Evolutionary conservation across 2,888 invertebrate species (phyloP).

Genomic region (Drymonia ruficornis): DNA sequence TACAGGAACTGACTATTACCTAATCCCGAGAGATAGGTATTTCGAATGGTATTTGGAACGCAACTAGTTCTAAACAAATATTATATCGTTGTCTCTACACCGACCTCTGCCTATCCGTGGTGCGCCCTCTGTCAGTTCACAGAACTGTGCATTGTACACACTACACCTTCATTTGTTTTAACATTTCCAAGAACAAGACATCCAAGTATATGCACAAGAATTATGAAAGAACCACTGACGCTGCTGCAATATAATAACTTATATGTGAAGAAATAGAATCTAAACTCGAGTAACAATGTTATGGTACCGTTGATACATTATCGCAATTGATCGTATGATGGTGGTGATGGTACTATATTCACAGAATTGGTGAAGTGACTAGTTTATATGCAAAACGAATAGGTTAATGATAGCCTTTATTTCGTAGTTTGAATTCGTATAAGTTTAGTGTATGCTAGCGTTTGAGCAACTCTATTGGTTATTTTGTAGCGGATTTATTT

Average conservation of each 20-base stretch:
- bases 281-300: background rate
- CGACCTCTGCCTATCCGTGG: background rate
- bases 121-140: background rate
- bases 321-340: background rate
- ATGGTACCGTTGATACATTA: background rate
- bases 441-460: slow-evolving; percentile 4
- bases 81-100: too few species aligned
- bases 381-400: slow-evolving; percentile 29
- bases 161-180: slow-evolving; percentile 14
- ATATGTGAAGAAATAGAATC: background rate
- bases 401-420: slow-evolving; percentile 11
- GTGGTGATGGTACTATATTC: slow-evolving; percentile 6
- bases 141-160: background rate
- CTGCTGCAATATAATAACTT: background rate
- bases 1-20: too few species aligned
- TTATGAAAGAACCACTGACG: background rate
- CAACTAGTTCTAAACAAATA: too few species aligned
- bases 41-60: too few species aligned
- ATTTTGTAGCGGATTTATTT: slow-evolving; percentile 3
- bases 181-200: background rate
- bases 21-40: too few species aligned
- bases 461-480: slow-evolving; percentile 7
- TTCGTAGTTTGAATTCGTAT: slow-evolving; percentile 14
- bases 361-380: slow-evolving; percentile 8
- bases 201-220: background rate